phyloP scores from a whole-genome alignment of 1,140 invertebrate genomes.

The Drosophila kanapiae region DNA sequence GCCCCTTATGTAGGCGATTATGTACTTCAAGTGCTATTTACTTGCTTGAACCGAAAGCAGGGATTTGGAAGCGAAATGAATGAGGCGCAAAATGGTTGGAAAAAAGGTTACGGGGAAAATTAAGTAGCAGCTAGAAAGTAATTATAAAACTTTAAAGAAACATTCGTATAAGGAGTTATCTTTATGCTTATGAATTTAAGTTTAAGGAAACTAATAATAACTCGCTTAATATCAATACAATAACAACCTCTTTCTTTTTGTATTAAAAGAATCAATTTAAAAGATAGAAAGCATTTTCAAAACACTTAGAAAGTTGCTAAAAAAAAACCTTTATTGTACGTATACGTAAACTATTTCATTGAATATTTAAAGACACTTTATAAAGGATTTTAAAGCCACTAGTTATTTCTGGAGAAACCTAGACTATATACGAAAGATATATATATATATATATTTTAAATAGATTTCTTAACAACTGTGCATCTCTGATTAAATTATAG shows the following conservation, averaged over 20 bases:
- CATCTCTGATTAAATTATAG: too few species aligned
- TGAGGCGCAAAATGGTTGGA: neutral
- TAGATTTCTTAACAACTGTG: too few species aligned
- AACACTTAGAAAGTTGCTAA: too few species aligned
- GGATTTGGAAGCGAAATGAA: constrained; percentile 25
- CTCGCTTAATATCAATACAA: neutral
- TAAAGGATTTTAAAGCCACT: neutral
- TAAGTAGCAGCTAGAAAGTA: constrained; percentile 3
- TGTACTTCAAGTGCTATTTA: constrained; percentile 45
- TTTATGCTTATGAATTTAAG: neutral
- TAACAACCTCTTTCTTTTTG: rapidly evolving
- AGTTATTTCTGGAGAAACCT: too few species aligned
- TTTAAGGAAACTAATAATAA: neutral
- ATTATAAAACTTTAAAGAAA: neutral
- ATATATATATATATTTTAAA: too few species aligned
- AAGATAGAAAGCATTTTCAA: too few species aligned
- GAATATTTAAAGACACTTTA: too few species aligned
- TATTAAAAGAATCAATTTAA: neutral
- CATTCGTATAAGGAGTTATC: neutral
- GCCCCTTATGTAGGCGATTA: constrained; percentile 45
- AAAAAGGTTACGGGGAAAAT: constrained; percentile 14
- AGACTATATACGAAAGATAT: too few species aligned
- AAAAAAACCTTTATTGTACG: too few species aligned
- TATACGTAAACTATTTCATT: too few species aligned
- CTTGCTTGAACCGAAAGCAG: constrained; percentile 19